Evolutionary conservation across 2,888 invertebrate species (phyloP), one percentile per base, ranked within the genome.

Genomic region (Tortricodes alternella): DNA sequence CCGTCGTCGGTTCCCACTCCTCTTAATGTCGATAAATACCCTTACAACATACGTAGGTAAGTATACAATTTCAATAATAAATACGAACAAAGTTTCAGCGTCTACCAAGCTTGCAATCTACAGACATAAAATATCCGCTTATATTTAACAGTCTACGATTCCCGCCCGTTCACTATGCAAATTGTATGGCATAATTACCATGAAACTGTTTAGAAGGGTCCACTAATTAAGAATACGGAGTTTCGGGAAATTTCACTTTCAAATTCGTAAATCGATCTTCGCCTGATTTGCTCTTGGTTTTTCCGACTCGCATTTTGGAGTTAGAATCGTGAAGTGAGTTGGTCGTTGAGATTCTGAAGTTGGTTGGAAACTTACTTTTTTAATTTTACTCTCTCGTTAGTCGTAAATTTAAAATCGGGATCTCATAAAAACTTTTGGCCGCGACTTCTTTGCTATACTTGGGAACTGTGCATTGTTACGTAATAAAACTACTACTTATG

Each of bases 221-320:
- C 27, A 35, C 48, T 80, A 82, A 85, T 86, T 83, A 83, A 77
- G 80, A 75, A 78, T 78, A 71, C 71, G 73, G 66, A 64, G 76
- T 76, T 53, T 63, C 68, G 60, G 68, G 27, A 49, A 76, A 85
- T 84, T 85, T 79, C 70, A 81, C 81, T 84, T 83, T 77, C 84
- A 85, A 84, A 85, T 84, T 80, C 53, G 52, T 56, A 60, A 59
- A 71, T 73, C 68, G 65, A 66, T 62, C 56, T 19, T 15, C 55
- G 48, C 35, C 48, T 55, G 55, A 55, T 55, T 49, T 55, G 48
- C 24, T 29, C 18, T 15, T 41, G 48, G 21, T 48, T 49, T 48
- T 55, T 55, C 18, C 18, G 34, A 19, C 5, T 23, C n/a, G 9
- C 19, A 19, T 34, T 53, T 48, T 13, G 18, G 11, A n/a, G 19